Percentiles rank a stretch among this genome's conserved stretches.
These are phyloP conservation scores for Myathropa florea DNA, from an alignment of 2,888 invertebrate genomes.

Conservation along the genomic window DNA sequence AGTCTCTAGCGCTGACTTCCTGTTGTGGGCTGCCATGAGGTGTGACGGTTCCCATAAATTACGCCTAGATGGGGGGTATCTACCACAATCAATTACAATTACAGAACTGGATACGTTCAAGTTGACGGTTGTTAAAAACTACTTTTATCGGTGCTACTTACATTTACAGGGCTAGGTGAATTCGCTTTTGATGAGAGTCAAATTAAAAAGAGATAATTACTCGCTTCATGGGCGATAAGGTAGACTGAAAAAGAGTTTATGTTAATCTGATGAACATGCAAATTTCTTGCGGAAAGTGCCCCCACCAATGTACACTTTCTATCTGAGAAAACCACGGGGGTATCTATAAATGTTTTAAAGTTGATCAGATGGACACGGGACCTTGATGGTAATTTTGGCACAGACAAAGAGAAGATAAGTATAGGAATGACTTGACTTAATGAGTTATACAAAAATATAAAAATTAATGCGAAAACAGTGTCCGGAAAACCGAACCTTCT, in stretches of 20 bases:
- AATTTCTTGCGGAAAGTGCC: not conserved
- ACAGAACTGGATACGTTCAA: not conserved
- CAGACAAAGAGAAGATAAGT: too few relatives aligned
- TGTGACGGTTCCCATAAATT: not conserved
- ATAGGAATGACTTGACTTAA: not conserved
- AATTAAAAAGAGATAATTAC: not conserved
- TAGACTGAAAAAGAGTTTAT: too few relatives aligned
- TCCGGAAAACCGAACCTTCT: not conserved
- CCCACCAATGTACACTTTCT: not conserved
- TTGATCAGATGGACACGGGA: not conserved
- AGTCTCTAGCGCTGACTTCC: slow-evolving; percentile 32
- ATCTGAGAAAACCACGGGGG: not conserved
- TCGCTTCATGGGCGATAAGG: not conserved
- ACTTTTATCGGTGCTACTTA: not conserved
- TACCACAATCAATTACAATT: not conserved
- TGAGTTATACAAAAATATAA: not conserved
- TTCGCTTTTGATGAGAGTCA: not conserved
- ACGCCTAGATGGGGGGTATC: not conserved
- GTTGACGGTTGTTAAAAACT: not conserved
- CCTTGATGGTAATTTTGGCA: not conserved
- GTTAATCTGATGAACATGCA: not conserved
- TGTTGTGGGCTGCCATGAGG: not conserved
- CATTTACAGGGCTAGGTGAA: not conserved
- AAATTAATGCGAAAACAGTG: not conserved
- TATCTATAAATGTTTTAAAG: not conserved